These are phyloP conservation scores for Ptilodon capucinus DNA, from an alignment of 2,888 invertebrate species.

Conservation along the genomic window DNA sequence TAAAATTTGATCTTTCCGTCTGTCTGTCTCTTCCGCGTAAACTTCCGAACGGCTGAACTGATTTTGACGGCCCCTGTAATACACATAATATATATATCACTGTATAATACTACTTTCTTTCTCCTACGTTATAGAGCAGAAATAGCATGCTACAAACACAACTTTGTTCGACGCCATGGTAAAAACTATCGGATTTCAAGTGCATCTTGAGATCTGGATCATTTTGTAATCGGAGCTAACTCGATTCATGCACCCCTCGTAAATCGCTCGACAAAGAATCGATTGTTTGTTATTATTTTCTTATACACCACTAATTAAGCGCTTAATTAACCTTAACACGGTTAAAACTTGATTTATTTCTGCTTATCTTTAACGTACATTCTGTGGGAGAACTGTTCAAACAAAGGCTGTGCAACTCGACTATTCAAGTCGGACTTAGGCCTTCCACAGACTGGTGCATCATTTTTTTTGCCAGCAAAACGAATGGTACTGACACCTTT, in stretches of 20 bases:
- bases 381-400: constrained; percentile 31
- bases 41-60: too few relatives aligned
- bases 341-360: constrained; percentile 47
- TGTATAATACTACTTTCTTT: background rate
- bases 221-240: constrained; percentile 48
- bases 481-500: too few relatives aligned
- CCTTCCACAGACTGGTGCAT: too few relatives aligned
- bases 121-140: background rate
- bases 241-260: constrained; percentile 35
- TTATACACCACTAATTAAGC: constrained; percentile 48
- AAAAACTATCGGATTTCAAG: constrained; percentile 56
- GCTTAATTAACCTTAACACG: constrained; percentile 64
- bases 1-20: too few relatives aligned
- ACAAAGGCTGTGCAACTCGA: constrained; percentile 31
- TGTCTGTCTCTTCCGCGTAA: too few relatives aligned
- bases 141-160: background rate
- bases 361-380: constrained; percentile 33
- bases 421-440: constrained; percentile 34
- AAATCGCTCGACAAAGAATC: constrained; percentile 49
- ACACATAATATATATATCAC: background rate
- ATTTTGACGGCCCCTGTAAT: too few relatives aligned
- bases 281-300: constrained; percentile 50
- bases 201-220: constrained; percentile 50
- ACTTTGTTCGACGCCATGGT: constrained; percentile 14
- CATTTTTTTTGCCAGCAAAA: too few relatives aligned